A percentile compares a stretch with the other conserved stretches of the same genome.
These are phyloP conservation scores for Sinotaia quadrata DNA, from an alignment of 2,888 invertebrate species.

Conservation along the genomic window DNA sequence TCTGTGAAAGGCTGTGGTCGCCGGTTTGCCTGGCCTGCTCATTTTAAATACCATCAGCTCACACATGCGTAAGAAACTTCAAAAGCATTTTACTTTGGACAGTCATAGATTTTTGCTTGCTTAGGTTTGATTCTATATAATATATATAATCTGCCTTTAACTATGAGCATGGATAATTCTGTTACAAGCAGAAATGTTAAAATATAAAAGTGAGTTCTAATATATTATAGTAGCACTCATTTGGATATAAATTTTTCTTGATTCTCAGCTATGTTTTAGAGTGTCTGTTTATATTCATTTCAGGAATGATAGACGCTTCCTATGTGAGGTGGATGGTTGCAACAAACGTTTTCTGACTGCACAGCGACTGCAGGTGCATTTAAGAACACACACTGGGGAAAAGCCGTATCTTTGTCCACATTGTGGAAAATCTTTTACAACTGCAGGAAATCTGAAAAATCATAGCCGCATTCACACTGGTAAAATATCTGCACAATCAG, in stretches of 20 bases:
- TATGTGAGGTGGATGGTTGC: slow-evolving; percentile 53
- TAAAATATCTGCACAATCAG: no score
- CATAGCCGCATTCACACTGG: slow-evolving; percentile 59
- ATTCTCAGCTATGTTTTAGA: no score
- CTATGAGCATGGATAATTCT: no score
- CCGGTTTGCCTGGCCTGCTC: slow-evolving; percentile 64
- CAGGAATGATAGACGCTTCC: slow-evolving; percentile 67
- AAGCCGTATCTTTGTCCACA: slow-evolving; percentile 53
- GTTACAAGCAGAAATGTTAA: no score
- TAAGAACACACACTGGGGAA: slow-evolving; percentile 56
- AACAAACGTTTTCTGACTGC: slow-evolving; percentile 59
- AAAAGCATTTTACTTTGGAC: no score
- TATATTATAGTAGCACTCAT: no score
- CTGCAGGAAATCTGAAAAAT: slow-evolving; percentile 60
- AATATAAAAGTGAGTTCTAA: no score
- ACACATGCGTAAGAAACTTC: slow-evolving; percentile 65
- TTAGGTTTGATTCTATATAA: no score
- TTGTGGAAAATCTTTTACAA: slow-evolving; percentile 57
- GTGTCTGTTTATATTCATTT: slow-evolving; percentile 14
- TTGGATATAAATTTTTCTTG: no score
- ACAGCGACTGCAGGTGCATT: slow-evolving; percentile 59
- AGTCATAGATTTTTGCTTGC: no score
- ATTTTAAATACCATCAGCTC: slow-evolving; percentile 65
- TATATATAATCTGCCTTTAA: no score
- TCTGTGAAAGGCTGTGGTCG: slow-evolving; percentile 57